Base-by-base conservation (phyloP, 1,140 invertebrate genomes). In the Metaphire vulgaris region DNA sequence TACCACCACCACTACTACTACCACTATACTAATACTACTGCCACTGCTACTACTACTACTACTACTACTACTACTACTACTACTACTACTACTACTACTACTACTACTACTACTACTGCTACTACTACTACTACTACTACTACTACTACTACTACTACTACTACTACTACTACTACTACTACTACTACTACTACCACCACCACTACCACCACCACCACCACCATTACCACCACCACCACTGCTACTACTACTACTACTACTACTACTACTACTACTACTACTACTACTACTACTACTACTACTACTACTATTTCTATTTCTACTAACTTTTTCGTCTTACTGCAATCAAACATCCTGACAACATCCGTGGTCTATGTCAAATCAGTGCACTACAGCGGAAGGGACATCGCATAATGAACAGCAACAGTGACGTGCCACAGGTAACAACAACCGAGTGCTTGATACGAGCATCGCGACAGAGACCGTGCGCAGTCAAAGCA, bases 161-260 rank as follows among this genome's bases (percentile, higher is more conserved):
- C 76, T 77, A 77, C 75, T 77, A 77, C 75, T 77, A 71, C 76
- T 77, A 77, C 75, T 77, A 77, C 76, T 77, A 77, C 76, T 77
- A 77, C 75, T 77, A 77, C 75, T 77, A 77, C 76, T 77, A 77
- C 64, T 77, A 77, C 76, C 69, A 77, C 75, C 69, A 77, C 75
- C 69, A 77, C 75, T 77, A 77, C 64, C 77, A 77, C 41, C 69
- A 77, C 75, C 69, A 77, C 75, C 77, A 77, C 75, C 69, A 77
- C 75, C 69, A 77, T 65, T 69, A 77, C 64, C 69, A 77, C 64
- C 69, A 77, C 75, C 69, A 77, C 76, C 69, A 77, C 75, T 77
- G 77, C 75, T 77, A 77, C 75, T 76, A 77, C 76, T 77, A 76
- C 75, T 77, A 77, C 21, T 69, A 76, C 75, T 70, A 77, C 64